phyloP scores from a whole-genome alignment of 2,888 invertebrate genomes.

The Lomographa bimaculata region DNA sequence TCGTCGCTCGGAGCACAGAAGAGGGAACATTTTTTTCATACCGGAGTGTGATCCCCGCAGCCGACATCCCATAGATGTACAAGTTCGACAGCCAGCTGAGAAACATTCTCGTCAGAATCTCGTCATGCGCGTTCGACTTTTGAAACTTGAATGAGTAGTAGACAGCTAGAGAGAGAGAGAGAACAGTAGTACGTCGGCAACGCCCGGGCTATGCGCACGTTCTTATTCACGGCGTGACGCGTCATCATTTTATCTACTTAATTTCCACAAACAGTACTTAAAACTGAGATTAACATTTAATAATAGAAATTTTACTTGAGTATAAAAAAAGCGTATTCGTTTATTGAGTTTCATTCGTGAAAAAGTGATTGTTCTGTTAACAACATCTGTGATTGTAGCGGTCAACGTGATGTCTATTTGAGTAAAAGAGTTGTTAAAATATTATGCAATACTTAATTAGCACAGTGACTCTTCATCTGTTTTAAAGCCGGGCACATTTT shows the following conservation, averaged over 20 bases:
- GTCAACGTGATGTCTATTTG: slow-evolving; percentile 27
- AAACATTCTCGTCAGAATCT: too few relatives aligned
- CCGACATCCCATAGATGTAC: too few relatives aligned
- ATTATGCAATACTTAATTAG: slow-evolving; percentile 39
- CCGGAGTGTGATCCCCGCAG: too few relatives aligned
- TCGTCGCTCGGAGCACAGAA: too few relatives aligned
- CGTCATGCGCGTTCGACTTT: too few relatives aligned
- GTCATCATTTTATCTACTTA: slow-evolving; percentile 28
- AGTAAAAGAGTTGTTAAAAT: slow-evolving; percentile 31
- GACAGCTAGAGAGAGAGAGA: too few relatives aligned
- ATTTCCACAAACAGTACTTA: slow-evolving; percentile 40
- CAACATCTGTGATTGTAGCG: slow-evolving; percentile 22
- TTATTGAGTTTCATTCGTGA: slow-evolving; percentile 19
- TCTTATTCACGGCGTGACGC: slow-evolving; percentile 18
- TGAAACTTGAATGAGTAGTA: too few relatives aligned
- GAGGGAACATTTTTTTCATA: too few relatives aligned
- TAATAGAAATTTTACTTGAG: slow-evolving; percentile 4
- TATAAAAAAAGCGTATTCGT: slow-evolving; percentile 9
- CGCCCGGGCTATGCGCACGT: slow-evolving; percentile 40
- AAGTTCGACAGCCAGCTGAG: too few relatives aligned
- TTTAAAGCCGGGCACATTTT: slow-evolving; percentile 2
- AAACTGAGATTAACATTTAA: slow-evolving; percentile 9
- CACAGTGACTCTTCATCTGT: slow-evolving; percentile 1
- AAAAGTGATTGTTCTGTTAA: slow-evolving; percentile 16
- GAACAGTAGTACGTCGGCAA: slow-evolving; percentile 49